Conservation (phyloP, 2,113 vertebrate genomes). For the Taurulus bubalis region DNA sequence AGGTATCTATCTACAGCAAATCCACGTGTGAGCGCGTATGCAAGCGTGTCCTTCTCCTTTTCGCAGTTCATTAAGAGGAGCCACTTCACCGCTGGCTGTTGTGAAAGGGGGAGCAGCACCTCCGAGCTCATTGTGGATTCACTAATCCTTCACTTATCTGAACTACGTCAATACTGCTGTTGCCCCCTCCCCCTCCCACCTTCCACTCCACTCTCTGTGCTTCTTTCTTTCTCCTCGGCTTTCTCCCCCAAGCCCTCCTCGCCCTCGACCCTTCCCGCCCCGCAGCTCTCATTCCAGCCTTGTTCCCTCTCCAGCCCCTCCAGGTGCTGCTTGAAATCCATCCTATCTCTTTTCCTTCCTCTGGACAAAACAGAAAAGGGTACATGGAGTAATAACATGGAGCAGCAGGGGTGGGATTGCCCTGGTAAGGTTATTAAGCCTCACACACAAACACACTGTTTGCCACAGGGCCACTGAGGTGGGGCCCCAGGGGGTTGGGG, state of each 20-base stretch:
- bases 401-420: slow-evolving; percentile 70
- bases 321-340: slow-evolving; percentile 65
- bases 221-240: slow-evolving; percentile 8
- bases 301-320: neutral
- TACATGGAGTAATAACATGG: slow-evolving; percentile 69
- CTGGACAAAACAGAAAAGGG: slow-evolving; percentile 62
- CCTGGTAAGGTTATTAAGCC: slow-evolving; percentile 70
- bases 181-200: slow-evolving; percentile 11
- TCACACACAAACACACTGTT: slow-evolving; percentile 73
- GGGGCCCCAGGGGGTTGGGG: slow-evolving; percentile 48
- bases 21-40: slow-evolving; percentile 20
- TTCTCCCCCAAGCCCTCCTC: slow-evolving; percentile 1
- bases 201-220: slow-evolving; percentile 29
- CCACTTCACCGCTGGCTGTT: slow-evolving; percentile 63
- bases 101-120: slow-evolving; percentile 55
- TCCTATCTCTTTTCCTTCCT: slow-evolving; percentile 53
- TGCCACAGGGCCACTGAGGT: slow-evolving; percentile 61
- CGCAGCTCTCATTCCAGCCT: slow-evolving; percentile 40
- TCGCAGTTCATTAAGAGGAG: slow-evolving; percentile 65
- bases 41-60: slow-evolving; percentile 49
- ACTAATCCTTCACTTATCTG: slow-evolving; percentile 73
- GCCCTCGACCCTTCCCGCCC: slow-evolving; percentile 23
- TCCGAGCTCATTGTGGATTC: slow-evolving; percentile 58
- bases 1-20: neutral
- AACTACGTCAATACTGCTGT: slow-evolving; percentile 56